Base-by-base conservation (phyloP, 2,113 vertebrate genomes). In the Syngnathus typhle region DNA sequence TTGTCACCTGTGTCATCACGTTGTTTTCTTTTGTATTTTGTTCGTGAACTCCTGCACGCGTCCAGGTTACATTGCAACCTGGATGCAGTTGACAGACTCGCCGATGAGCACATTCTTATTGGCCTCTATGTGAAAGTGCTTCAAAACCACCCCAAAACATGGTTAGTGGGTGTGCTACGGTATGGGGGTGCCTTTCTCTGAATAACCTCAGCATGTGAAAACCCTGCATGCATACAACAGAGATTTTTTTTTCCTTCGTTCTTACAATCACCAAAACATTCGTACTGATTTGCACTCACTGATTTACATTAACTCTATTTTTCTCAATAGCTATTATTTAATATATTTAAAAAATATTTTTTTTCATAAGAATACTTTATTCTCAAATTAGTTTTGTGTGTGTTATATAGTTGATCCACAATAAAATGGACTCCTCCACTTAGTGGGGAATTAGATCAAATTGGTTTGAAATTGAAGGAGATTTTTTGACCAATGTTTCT, bases 61-160 rank as follows among this genome's bases (percentile, higher is more conserved):
- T 98, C 52, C 92, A 99, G 97, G 94, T 92, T 96, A 76, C 95
- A 95, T 85, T 98, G 96, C 94, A 96, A 93, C 90, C 93, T 96
- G 44, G 95, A 94, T 88, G 95, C 98, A 90, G 97, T 96, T 77
- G 94, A 99, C 93, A 98, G 96, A 91, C 94, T 99, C 82, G 93
- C 95, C 69, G 97, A 99, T 88, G 97, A 99, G 94, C 97, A 99
- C 90, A 93, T 94, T 83, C 95, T 98, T 88, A 98, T 99, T 86
- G 94, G 94, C 84, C 82, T 98, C 74, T 98, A 98, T 94, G 95
- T 95, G 93, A 96, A 92, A 90, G 93, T 96, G 79, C 95, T 99
- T 21, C 95, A 94, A 94, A 95, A 92, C 93, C 93, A 85, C 88
- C 93, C 92, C 73, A 84, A 58, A 65, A 74, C 92, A 93, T 93